Percentiles rank a stretch among this genome's conserved stretches.
phyloP scores from a whole-genome alignment of 1,140 invertebrate genomes.

The Papilio glaucus region DNA sequence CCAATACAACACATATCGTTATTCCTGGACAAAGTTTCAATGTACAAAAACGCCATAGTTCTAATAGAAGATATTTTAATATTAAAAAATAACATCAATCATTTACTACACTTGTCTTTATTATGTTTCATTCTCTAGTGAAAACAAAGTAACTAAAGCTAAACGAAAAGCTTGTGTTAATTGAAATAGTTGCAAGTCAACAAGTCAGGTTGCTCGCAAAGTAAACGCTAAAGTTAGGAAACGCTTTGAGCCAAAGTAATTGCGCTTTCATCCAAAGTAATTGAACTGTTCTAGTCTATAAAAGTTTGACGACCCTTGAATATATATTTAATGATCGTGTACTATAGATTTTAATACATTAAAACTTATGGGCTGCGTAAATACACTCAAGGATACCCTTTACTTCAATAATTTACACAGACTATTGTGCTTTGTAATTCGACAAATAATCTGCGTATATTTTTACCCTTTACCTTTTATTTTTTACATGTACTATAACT shows the following conservation, averaged over 20 bases:
- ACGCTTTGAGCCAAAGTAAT: slow-evolving; percentile 20
- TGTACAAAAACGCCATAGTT: too few relatives aligned
- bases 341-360: not conserved
- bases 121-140: not conserved
- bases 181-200: slow-evolving; percentile 9
- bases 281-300: slow-evolving; percentile 9
- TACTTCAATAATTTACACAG: too few relatives aligned
- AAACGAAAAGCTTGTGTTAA: slow-evolving; percentile 2
- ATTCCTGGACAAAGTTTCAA: too few relatives aligned
- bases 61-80: too few relatives aligned
- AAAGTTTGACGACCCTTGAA: not conserved
- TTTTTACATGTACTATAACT: too few relatives aligned
- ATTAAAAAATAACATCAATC: too few relatives aligned
- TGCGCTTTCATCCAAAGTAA: slow-evolving; percentile 16
- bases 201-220: not conserved
- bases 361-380: not conserved
- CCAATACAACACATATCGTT: too few relatives aligned
- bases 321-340: slow-evolving; percentile 5
- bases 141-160: too few relatives aligned
- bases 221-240: slow-evolving; percentile 17
- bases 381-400: not conserved
- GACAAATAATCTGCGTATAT: too few relatives aligned
- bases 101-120: too few relatives aligned
- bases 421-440: too few relatives aligned
- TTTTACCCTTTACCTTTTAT: too few relatives aligned